Conservation (phyloP, 2,113 vertebrate species). For the Galemys pyrenaicus region DNA sequence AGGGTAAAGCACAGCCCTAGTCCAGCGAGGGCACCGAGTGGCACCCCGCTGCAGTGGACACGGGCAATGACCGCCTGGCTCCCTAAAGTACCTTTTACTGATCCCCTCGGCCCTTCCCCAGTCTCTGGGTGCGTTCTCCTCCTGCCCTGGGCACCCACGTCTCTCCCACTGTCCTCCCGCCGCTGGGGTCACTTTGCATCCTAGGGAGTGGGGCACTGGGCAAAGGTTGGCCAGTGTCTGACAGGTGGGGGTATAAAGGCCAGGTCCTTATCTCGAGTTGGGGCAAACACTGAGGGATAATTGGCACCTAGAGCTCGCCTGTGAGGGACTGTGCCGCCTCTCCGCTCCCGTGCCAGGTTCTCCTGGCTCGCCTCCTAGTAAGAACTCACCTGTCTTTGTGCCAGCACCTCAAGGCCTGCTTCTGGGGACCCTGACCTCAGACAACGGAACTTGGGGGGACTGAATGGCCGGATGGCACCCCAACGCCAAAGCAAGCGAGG, state of each 20-base stretch:
- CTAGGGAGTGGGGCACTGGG: not conserved
- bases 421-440: not conserved
- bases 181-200: too few species aligned
- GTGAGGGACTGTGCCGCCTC: fast-evolving
- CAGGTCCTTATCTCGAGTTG: not conserved
- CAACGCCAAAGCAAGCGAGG: not conserved
- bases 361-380: not conserved
- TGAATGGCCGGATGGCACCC: not conserved
- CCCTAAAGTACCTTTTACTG: not conserved
- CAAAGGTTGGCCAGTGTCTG: not conserved
- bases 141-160: not conserved
- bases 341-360: too few species aligned
- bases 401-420: not conserved
- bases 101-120: not conserved
- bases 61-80: fast-evolving
- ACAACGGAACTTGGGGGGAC: not conserved
- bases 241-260: not conserved
- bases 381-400: not conserved
- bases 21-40: not conserved
- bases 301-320: not conserved
- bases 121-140: too few species aligned
- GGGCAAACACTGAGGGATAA: not conserved
- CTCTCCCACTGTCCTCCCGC: not conserved
- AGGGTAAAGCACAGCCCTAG: not conserved
- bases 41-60: not conserved